Evolutionary conservation across 2,797 vertebrate species (phyloP), one percentile per base, ranked within the genome.

Genomic region (Caiman crocodilus): DNA sequence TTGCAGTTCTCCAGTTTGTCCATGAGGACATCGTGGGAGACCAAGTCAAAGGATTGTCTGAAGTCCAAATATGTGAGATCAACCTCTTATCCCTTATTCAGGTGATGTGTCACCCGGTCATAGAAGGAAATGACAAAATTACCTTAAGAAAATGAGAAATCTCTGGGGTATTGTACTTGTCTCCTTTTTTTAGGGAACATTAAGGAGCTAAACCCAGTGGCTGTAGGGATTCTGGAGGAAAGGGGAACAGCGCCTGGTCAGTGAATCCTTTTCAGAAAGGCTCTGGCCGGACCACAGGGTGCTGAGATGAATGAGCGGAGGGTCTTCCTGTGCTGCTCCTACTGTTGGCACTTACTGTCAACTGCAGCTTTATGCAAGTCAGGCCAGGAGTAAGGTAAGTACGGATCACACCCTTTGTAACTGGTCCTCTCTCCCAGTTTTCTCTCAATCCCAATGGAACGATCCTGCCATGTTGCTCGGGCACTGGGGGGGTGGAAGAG

Each of bases 331-430:
- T 2, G 0, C 2, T 42, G 75, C 59, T 89, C 32, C 67, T 69
- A 21, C 35, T 3, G 26, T 4, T 57, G 55, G 59, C 85, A 67
- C 2, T 1, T 9, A 13, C 20, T 78, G 77, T 15, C 0, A 2
- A 1, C 3, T 75, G 26, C 5, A 11, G 21, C 17, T 90, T n/a
- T 32, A 5, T 71, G 28, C 16, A 28, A 57, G 35, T 16, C 9
- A 79, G n/a, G 4, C 5, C 18, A 30, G 42, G 67, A 13, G 11
- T 69, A 32, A 69, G 35, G 30, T 42, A 42, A 42, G 9, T 42
- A 81, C 8, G 28, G 15, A 55, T 79, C 76, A 69, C 13, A 2
- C 2, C 5, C 14, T 16, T 35, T 14, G 23, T 61, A 17, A 50
- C 23, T 4, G 0, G 0, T 63, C 30, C 18, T 82, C 71, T 56